Conservation (phyloP, 2,888 invertebrate genomes). For the Drymonia ruficornis region DNA sequence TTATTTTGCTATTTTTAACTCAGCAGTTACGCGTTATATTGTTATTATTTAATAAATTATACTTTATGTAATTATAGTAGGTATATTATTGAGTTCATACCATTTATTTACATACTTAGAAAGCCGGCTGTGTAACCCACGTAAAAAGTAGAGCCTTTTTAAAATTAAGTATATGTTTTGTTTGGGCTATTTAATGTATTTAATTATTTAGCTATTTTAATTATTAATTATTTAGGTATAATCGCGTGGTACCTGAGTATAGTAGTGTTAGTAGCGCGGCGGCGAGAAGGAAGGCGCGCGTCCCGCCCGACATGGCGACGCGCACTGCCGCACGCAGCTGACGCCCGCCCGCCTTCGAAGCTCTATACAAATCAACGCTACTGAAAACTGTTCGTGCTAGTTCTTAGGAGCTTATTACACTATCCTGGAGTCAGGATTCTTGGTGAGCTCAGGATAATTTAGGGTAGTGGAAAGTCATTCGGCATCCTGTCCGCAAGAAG, state of each 20-base stretch:
- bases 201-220: too few relatives aligned
- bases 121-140: not conserved
- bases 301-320: slow-evolving; percentile 78
- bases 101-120: not conserved
- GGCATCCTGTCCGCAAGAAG: too few relatives aligned
- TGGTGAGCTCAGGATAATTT: too few relatives aligned
- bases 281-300: slow-evolving; percentile 67
- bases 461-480: too few relatives aligned
- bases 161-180: too few relatives aligned
- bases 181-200: too few relatives aligned
- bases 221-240: not conserved
- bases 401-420: too few relatives aligned
- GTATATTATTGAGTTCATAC: not conserved
- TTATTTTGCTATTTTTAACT: too few relatives aligned
- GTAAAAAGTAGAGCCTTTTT: too few relatives aligned
- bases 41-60: too few relatives aligned
- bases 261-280: slow-evolving; percentile 70
- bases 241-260: slow-evolving; percentile 69
- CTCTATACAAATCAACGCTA: not conserved
- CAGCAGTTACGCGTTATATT: too few relatives aligned
- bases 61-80: not conserved
- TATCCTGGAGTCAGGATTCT: too few relatives aligned
- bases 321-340: slow-evolving; percentile 69
- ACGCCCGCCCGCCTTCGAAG: slow-evolving; percentile 34
- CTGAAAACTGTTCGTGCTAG: not conserved